These are phyloP conservation scores for Proteles cristata DNA, from an alignment of 2,113 vertebrate genomes.

Conservation along the genomic window DNA sequence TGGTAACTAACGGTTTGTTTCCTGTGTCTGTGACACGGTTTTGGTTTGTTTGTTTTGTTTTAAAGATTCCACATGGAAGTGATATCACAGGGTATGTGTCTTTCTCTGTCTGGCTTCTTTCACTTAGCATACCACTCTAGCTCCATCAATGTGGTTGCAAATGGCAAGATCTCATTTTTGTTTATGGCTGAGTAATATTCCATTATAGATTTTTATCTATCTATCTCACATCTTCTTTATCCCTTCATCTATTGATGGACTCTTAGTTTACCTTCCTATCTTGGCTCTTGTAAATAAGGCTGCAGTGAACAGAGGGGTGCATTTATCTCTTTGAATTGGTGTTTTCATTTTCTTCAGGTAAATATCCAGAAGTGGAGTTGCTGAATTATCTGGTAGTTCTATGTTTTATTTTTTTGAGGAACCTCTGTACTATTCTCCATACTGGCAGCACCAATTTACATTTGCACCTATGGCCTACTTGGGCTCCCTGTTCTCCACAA, in stretches of 20 bases:
- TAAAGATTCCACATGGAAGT: neutral
- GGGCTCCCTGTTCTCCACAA: neutral
- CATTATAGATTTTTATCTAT: neutral
- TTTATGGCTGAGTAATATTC: neutral
- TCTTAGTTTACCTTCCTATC: neutral
- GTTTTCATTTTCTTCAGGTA: neutral
- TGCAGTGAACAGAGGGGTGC: neutral
- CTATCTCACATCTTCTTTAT: neutral
- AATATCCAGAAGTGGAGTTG: neutral
- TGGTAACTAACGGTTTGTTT: neutral
- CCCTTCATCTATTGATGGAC: neutral
- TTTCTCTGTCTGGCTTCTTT: neutral
- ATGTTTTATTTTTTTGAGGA: neutral
- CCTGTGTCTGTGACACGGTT: neutral
- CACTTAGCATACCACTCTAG: neutral
- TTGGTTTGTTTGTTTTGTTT: neutral
- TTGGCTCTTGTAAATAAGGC: neutral
- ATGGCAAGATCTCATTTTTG: neutral
- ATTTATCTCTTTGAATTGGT: neutral
- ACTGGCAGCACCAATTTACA: neutral
- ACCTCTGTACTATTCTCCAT: neutral
- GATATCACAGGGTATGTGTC: neutral
- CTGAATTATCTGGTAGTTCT: neutral
- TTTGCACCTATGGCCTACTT: neutral
- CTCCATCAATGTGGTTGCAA: neutral